Percentiles rank a stretch among this genome's conserved stretches.
phyloP scores from a whole-genome alignment of 2,113 vertebrate genomes.

The Pterocles gutturalis region DNA sequence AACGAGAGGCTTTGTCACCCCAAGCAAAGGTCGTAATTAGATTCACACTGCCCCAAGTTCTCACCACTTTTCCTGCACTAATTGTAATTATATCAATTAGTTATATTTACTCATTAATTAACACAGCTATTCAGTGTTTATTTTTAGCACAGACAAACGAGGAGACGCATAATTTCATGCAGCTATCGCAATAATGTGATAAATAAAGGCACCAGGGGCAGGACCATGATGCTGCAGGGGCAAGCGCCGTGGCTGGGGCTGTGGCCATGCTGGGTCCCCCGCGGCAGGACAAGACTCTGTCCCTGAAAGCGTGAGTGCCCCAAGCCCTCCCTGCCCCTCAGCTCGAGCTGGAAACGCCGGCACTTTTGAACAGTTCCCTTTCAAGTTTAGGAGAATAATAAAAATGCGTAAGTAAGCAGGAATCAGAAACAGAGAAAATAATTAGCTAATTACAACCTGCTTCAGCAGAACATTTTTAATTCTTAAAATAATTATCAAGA shows the following conservation, averaged over 20 bases:
- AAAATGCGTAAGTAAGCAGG: conserved; percentile 65
- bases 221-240: accelerated
- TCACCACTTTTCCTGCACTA: conserved; percentile 46
- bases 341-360: background rate
- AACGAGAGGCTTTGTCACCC: background rate
- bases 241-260: accelerated
- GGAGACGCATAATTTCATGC: background rate
- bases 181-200: background rate
- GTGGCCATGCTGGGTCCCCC: accelerated
- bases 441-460: conserved; percentile 74
- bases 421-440: conserved; percentile 72
- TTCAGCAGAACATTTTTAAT: conserved; percentile 74
- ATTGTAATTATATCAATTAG: conserved; percentile 68
- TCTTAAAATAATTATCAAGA: conserved; percentile 78
- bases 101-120: conserved; percentile 68
- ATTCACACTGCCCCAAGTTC: conserved; percentile 32
- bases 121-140: conserved; percentile 18
- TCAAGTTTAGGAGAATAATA: conserved; percentile 30
- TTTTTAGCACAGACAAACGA: conserved; percentile 25
- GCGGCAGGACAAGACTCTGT: background rate
- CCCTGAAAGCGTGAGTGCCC: accelerated
- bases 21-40: background rate
- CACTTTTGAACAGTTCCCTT: background rate
- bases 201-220: too few relatives aligned
- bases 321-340: background rate